phyloP scores from a whole-genome alignment of 2,113 vertebrate species.

The Corythornis vintsioides region DNA sequence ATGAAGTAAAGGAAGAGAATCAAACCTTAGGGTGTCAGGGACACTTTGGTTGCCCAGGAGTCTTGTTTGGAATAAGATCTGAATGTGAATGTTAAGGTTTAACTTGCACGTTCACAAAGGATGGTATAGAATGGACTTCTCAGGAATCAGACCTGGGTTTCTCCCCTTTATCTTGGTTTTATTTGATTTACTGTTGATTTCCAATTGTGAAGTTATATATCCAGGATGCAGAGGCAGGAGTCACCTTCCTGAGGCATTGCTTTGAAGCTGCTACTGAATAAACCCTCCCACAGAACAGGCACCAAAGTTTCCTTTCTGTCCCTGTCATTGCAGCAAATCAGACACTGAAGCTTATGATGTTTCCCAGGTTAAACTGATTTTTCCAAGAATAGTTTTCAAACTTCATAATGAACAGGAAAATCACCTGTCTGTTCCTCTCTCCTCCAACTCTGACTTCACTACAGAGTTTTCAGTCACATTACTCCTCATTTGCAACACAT shows the following conservation, averaged over 20 bases:
- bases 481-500: neutral
- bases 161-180: neutral
- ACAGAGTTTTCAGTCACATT: neutral
- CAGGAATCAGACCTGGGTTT: neutral
- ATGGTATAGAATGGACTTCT: neutral
- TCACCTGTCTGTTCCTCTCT: neutral
- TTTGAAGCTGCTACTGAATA: neutral
- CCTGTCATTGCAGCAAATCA: neutral
- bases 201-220: neutral
- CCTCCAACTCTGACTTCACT: neutral
- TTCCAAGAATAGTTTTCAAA: neutral
- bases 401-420: neutral
- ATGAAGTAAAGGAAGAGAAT: neutral
- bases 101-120: neutral
- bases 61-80: neutral
- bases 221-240: neutral
- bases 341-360: neutral
- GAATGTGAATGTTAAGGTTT: neutral
- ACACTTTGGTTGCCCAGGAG: neutral
- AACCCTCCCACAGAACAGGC: neutral
- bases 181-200: neutral
- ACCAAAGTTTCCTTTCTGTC: neutral
- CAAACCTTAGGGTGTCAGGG: neutral
- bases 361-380: neutral
- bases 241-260: neutral